Evolutionary conservation across 2,797 vertebrate genomes (phyloP).

Genomic region (Halcyon chelicuti): DNA sequence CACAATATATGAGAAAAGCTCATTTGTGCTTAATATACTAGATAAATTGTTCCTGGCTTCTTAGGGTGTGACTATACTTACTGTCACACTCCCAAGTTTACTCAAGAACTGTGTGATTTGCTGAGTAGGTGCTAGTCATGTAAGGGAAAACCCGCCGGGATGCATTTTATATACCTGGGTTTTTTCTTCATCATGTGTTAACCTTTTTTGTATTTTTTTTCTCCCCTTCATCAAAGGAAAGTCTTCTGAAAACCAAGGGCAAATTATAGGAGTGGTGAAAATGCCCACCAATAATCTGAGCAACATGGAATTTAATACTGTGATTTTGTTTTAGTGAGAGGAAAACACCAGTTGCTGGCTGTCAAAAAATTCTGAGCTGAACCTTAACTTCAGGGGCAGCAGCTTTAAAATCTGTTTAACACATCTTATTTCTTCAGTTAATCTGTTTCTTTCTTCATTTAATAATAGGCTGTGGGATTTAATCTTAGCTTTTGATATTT

Average conservation of each 20-base stretch:
- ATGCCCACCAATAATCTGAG: neutral
- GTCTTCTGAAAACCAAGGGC: neutral
- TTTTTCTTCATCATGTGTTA: neutral
- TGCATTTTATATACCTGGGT: neutral
- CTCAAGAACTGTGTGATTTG: conserved; percentile 21
- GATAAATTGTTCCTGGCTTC: conserved; percentile 39
- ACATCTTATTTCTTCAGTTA: neutral
- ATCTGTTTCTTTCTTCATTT: neutral
- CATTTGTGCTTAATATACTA: conserved; percentile 15
- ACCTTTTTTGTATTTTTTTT: neutral
- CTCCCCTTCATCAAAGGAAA: neutral
- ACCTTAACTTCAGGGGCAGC: neutral
- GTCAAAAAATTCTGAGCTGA: neutral
- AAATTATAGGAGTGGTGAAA: neutral
- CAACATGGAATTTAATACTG: neutral
- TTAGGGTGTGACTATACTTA: conserved; percentile 34
- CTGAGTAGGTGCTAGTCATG: conserved; percentile 15
- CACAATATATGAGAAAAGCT: neutral
- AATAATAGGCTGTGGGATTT: conserved; percentile 12
- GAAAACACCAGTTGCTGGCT: neutral
- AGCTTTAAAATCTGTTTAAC: neutral
- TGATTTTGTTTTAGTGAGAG: neutral
- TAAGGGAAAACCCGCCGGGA: neutral
- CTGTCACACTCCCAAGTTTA: conserved; percentile 42
- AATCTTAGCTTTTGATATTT: conserved; percentile 19